Evolutionary conservation across 2,888 invertebrate species (phyloP).

Genomic region (Deilephila elpenor): DNA sequence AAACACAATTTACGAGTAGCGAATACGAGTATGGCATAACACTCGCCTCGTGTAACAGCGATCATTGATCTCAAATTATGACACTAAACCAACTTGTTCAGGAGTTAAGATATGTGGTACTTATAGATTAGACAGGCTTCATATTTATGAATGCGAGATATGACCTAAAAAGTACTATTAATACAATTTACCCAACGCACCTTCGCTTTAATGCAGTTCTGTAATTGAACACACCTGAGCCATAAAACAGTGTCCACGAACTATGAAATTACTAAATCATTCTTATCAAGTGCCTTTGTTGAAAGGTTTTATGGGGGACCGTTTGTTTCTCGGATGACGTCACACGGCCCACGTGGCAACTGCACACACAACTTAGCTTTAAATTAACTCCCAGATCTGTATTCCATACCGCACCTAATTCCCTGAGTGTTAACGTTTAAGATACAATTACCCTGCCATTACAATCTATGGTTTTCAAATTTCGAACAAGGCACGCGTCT

Average conservation of each 20-base stretch:
- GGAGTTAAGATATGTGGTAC: not conserved
- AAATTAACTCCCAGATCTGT: constrained; percentile 30
- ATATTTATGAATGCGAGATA: not conserved
- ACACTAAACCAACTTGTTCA: not conserved
- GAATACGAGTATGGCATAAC: not conserved
- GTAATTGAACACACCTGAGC: constrained; percentile 29
- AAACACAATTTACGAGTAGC: not conserved
- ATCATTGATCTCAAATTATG: no score
- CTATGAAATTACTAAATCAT: constrained; percentile 42
- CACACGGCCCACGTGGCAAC: constrained; percentile 67
- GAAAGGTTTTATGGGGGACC: constrained; percentile 45
- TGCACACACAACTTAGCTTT: constrained; percentile 48
- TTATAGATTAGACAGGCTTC: not conserved
- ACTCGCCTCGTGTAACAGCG: not conserved
- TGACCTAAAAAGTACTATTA: constrained; percentile 32
- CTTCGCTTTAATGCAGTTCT: constrained; percentile 15
- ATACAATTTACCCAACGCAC: constrained; percentile 14
- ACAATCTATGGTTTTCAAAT: constrained; percentile 34
- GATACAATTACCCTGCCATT: constrained; percentile 42
- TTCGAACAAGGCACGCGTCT: constrained; percentile 68
- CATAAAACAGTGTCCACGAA: constrained; percentile 26
- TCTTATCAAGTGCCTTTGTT: constrained; percentile 46
- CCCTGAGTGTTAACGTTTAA: constrained; percentile 46
- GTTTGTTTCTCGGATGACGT: constrained; percentile 60
- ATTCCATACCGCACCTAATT: constrained; percentile 44